Evolutionary conservation across 2,888 invertebrate species (phyloP).

Genomic region (Drosophila mulleri): DNA sequence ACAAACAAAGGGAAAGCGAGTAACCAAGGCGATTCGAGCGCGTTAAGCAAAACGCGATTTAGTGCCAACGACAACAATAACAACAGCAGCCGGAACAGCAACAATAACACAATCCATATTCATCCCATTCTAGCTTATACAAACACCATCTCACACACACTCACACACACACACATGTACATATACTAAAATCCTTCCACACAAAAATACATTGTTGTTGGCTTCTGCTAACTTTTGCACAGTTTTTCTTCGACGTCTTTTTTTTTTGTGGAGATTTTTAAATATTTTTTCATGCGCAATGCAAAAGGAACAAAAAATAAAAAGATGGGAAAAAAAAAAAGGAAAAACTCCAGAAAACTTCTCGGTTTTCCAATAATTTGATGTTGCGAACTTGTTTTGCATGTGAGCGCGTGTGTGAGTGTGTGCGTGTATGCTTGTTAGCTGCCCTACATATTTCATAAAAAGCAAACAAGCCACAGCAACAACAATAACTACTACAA

Average conservation of each 20-base stretch:
- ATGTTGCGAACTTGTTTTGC: constrained; percentile 79
- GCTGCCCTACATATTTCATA: constrained; percentile 81
- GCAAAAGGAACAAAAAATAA: constrained; percentile 1
- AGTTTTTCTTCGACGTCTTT: constrained; percentile 40
- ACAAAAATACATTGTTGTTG: constrained; percentile 71
- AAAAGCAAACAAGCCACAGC: constrained; percentile 59
- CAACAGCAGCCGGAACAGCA: constrained; percentile 8
- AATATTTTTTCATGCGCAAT: constrained; percentile 66
- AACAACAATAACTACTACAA: constrained; percentile 40
- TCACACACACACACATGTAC: constrained; percentile 16
- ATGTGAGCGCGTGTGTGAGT: constrained; percentile 32
- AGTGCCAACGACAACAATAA: constrained; percentile 49
- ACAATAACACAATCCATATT: constrained; percentile 37
- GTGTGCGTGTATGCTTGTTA: constrained; percentile 55
- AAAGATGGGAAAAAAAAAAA: background rate
- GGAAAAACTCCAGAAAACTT: constrained; percentile 58
- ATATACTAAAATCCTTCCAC: constrained; percentile 16
- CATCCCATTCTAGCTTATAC: constrained; percentile 23
- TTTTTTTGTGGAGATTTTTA: constrained; percentile 62
- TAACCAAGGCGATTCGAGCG: constrained; percentile 66
- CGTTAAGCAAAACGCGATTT: constrained; percentile 78
- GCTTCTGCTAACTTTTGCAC: constrained; percentile 69
- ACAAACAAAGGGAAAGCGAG: constrained; percentile 50
- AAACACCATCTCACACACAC: constrained; percentile 29
- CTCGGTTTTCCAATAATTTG: constrained; percentile 78